Base-by-base conservation (phyloP, 2,113 vertebrate genomes). In the Microcebus ravelobensis region DNA sequence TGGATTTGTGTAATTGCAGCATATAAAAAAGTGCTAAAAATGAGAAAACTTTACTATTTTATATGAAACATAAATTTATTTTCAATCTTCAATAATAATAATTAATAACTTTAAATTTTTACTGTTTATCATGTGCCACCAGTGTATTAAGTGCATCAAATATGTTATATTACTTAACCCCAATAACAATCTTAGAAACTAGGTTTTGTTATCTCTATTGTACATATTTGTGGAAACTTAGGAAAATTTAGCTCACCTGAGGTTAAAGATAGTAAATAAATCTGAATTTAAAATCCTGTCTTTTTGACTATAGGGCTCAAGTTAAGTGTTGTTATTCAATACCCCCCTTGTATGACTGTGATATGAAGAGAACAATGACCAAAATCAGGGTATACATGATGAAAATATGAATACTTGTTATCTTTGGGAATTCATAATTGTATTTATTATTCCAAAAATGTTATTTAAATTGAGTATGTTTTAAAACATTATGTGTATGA, bases 291-390 rank as follows among this genome's bases (percentile, higher is more conserved):
- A 48, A 92, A 9, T 17, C 8, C 6, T 34, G 14, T 68, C 29
- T 59, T 10, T 42, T 45, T 85, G 27, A 45, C 3, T n/a, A 8
- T 6, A 76, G 45, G 63, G 20, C 8, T 57, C 42, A 65, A 8
- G 39, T 29, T 63, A 20, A 17, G 13, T 52, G 11, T 23, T 48
- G 2, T 21, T 76, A 2, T 42, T 80, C 20, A n/a, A n/a, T n/a
- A 21, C 55, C 15, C 52, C 14, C 0, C 0, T 23, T n/a, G 11
- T 0, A 11, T 55, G 8, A 34, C 2, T 59, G 15, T 23, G 17
- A 11, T 8, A 55, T 31, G 5, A 45, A 42, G n/a, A 67, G 4
- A 74, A 42, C 25, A 89, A 57, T 67, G 17, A 55, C 21, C 42
- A 21, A 29, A 34, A 68, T 59, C 4, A 63, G 65, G 12, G 2